Conservation (phyloP, 2,888 invertebrate genomes). For the Acleris laterana region DNA sequence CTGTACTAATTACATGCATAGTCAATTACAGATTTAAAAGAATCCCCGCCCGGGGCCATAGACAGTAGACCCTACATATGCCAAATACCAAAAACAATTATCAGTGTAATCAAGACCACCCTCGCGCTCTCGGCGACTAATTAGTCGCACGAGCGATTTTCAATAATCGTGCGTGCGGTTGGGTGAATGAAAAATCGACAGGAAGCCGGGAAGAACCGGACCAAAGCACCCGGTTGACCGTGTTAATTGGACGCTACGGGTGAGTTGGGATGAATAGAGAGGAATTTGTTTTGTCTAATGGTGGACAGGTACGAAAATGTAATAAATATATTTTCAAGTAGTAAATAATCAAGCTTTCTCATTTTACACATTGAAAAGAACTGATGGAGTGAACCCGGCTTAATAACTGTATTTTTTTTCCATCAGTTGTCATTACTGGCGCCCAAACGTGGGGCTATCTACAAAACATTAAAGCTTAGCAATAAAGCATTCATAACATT, state of each 20-base stretch:
- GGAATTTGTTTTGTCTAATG: constrained; percentile 36
- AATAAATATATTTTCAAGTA: no score
- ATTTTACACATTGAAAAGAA: no score
- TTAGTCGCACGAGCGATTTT: constrained; percentile 72
- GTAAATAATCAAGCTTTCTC: no score
- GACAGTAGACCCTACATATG: constrained; percentile 35
- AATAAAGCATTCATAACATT: no score
- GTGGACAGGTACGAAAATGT: constrained; percentile 13
- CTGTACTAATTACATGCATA: constrained; percentile 34
- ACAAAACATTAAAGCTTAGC: no score
- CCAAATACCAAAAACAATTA: constrained; percentile 65
- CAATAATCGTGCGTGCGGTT: constrained; percentile 64
- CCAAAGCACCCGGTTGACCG: constrained; percentile 61
- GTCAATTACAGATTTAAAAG: constrained; percentile 36
- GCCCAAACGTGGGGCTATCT: no score
- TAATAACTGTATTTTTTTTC: no score
- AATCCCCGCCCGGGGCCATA: constrained; percentile 29
- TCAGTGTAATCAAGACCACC: constrained; percentile 68
- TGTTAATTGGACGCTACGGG: constrained; percentile 55
- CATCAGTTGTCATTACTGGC: no score
- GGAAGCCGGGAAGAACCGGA: constrained; percentile 59
- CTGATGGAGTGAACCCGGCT: no score
- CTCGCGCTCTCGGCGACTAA: constrained; percentile 70
- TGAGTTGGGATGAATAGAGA: constrained; percentile 39
- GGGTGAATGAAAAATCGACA: constrained; percentile 78